These are phyloP conservation scores for Lepas anatifera DNA, from an alignment of 2,888 invertebrate species.

Conservation along the genomic window DNA sequence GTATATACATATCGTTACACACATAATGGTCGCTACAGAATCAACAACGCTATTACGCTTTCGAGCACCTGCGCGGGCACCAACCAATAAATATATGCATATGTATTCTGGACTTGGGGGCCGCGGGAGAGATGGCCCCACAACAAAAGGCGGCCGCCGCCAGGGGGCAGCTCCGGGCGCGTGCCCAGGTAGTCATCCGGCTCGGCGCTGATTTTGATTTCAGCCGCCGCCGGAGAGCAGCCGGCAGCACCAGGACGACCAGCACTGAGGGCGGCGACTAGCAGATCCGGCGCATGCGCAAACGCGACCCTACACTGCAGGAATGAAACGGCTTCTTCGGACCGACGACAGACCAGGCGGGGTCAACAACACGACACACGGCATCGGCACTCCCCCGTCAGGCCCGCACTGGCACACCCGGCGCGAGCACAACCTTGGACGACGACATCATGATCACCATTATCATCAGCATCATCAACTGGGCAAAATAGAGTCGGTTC, in stretches of 20 bases:
- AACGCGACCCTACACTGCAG: neutral
- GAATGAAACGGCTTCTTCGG: neutral
- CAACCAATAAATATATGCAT: constrained; percentile 6
- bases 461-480: no score
- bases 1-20: constrained; percentile 11
- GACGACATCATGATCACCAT: no score
- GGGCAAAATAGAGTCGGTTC: constrained; percentile 6
- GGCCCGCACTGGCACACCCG: no score
- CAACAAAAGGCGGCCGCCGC: neutral
- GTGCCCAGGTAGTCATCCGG: neutral
- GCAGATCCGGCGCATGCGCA: neutral
- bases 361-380: neutral
- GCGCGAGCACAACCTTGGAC: no score
- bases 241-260: no score
- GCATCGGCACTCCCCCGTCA: neutral
- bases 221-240: neutral
- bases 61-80: neutral
- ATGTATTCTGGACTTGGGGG: neutral
- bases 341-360: neutral
- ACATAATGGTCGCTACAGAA: constrained; percentile 6
- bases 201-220: neutral
- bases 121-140: neutral
- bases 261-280: neutral
- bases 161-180: neutral
- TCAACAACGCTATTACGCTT: neutral